phyloP scores from a whole-genome alignment of 2,113 vertebrate species.

The Notothenia coriiceps region DNA sequence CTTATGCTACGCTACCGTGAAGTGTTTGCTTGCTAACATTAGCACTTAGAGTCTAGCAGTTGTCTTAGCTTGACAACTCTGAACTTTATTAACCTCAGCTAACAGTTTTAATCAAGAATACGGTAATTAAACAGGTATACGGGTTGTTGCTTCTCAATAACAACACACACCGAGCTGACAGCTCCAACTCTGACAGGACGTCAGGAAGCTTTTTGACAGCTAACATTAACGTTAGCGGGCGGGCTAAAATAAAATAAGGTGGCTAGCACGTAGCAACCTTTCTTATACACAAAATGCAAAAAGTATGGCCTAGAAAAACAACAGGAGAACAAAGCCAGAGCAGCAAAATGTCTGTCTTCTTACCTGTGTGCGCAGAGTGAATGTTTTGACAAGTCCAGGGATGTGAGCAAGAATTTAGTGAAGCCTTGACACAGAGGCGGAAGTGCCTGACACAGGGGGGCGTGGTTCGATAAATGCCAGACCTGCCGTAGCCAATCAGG shows the following conservation, averaged over 20 bases:
- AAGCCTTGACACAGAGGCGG: constrained; percentile 82
- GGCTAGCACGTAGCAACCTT: constrained; percentile 41
- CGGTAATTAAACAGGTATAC: not conserved
- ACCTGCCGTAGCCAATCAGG: constrained; percentile 64
- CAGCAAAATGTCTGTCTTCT: not conserved
- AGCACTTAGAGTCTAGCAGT: constrained; percentile 6
- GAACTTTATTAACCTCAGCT: not conserved
- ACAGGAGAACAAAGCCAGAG: not conserved
- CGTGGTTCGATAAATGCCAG: constrained; percentile 37
- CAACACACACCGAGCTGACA: constrained; percentile 3
- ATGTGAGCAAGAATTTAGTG: constrained; percentile 47
- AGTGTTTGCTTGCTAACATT: constrained; percentile 30
- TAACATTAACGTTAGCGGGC: constrained; percentile 57
- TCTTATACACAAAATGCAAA: not conserved
- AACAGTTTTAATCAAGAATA: not conserved
- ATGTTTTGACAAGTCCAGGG: constrained; percentile 42
- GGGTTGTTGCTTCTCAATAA: not conserved
- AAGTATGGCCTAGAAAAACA: not conserved
- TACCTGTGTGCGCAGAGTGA: constrained; percentile 50
- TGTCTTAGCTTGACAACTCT: not conserved
- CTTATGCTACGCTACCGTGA: constrained; percentile 17
- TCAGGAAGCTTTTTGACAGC: constrained; percentile 61
- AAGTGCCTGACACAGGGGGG: constrained; percentile 70
- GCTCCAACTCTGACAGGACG: constrained; percentile 25
- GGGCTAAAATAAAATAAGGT: constrained; percentile 39